phyloP scores from a whole-genome alignment of 2,113 vertebrate genomes.

The Nothobranchius furzeri region DNA sequence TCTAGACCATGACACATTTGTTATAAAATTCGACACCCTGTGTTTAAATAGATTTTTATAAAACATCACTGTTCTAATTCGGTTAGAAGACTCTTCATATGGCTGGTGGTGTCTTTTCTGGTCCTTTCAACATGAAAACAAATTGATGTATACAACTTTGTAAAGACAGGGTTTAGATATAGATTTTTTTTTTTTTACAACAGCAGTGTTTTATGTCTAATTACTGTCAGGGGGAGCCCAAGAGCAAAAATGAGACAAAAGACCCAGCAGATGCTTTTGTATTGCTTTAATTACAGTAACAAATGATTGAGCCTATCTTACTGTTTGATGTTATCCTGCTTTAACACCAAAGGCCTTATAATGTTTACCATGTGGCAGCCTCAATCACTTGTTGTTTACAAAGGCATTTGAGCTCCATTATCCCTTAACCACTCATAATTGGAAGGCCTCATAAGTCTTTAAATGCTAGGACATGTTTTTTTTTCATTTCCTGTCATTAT shows the following conservation, averaged over 20 bases:
- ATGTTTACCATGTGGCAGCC: constrained; percentile 62
- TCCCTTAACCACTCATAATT: constrained; percentile 49
- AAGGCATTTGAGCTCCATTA: constrained; percentile 45
- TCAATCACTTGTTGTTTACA: constrained; percentile 44
- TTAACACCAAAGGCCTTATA: constrained; percentile 57
- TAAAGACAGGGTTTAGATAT: too few relatives aligned
- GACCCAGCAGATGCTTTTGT: neutral
- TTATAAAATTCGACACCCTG: too few relatives aligned
- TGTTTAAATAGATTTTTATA: too few relatives aligned
- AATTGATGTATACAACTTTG: too few relatives aligned
- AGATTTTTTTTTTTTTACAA: neutral
- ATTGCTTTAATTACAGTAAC: constrained; percentile 30
- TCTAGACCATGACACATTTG: too few relatives aligned
- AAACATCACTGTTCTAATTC: too few relatives aligned
- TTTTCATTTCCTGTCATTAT: constrained; percentile 8
- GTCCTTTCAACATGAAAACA: too few relatives aligned
- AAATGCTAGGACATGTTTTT: constrained; percentile 23
- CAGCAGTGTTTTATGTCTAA: neutral
- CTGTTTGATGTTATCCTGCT: constrained; percentile 51
- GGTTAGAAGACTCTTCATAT: too few relatives aligned
- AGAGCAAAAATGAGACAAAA: neutral
- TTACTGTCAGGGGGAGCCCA: neutral
- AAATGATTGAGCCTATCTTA: constrained; percentile 36
- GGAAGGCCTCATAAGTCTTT: constrained; percentile 31
- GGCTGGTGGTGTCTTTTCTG: too few relatives aligned